Conservation (phyloP, 1,140 invertebrate species). For the Magallana ariakensis region DNA sequence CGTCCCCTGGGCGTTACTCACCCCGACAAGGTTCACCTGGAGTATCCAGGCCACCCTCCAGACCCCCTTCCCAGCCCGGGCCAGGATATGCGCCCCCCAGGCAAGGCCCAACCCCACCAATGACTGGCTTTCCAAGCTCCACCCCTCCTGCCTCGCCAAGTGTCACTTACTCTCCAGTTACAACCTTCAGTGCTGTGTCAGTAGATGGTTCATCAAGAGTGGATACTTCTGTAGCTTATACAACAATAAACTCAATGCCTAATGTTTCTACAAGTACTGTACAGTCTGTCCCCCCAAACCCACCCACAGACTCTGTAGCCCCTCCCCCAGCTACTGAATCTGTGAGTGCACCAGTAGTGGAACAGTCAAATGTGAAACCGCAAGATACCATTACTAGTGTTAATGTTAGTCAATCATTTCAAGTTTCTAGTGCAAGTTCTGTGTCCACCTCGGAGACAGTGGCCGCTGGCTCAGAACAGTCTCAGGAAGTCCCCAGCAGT, state of each 20-base stretch:
- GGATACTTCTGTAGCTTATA: conserved; percentile 70
- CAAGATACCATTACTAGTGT: background rate
- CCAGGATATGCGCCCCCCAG: background rate
- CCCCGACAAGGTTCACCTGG: conserved; percentile 11
- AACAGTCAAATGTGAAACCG: background rate
- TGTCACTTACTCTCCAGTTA: conserved; percentile 38
- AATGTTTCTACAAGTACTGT: background rate
- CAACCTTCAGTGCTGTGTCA: conserved; percentile 25
- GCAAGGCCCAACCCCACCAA: conserved; percentile 2
- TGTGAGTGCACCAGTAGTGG: background rate
- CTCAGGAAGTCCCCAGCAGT: background rate
- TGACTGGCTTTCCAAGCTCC: background rate
- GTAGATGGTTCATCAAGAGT: conserved; percentile 60
- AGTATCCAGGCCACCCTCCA: background rate
- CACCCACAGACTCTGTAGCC: conserved; percentile 71
- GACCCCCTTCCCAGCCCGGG: conserved; percentile 7
- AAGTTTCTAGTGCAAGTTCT: background rate
- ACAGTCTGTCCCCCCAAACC: background rate
- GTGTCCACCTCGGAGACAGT: background rate
- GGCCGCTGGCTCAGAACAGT: background rate
- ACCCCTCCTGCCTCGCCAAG: conserved; percentile 42
- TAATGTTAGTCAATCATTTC: background rate
- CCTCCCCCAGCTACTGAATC: conserved; percentile 72
- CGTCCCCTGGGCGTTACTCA: conserved; percentile 44
- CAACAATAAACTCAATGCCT: too few relatives aligned